Conservation (phyloP, 2,888 invertebrate genomes). For the Archips xylosteana region DNA sequence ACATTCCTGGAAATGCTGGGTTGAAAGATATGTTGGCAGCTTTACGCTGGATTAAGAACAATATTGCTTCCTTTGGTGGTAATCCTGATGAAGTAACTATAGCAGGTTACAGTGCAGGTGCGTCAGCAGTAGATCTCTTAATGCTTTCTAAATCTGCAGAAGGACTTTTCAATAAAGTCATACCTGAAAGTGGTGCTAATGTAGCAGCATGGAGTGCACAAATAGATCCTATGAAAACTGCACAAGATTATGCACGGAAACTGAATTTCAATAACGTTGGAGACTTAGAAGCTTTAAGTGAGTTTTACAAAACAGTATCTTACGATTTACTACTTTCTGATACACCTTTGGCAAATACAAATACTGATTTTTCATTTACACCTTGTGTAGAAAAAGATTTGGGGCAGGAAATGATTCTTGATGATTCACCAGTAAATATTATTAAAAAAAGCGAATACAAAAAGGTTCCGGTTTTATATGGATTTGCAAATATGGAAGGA, state of each 20-base stretch:
- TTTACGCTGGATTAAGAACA: slow-evolving; percentile 28
- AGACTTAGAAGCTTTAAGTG: background rate
- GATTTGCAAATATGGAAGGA: slow-evolving; percentile 26
- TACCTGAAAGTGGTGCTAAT: background rate
- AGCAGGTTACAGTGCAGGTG: slow-evolving; percentile 21
- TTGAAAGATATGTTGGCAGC: slow-evolving; percentile 12
- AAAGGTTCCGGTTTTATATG: slow-evolving; percentile 9
- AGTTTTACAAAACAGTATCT: slow-evolving; percentile 17
- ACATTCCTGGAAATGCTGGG: slow-evolving; percentile 42
- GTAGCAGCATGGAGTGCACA: background rate
- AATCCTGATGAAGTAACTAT: slow-evolving; percentile 25
- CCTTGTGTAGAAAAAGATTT: slow-evolving; percentile 19
- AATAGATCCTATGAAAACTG: slow-evolving; percentile 12
- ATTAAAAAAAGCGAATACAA: slow-evolving; percentile 55
- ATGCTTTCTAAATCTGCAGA: slow-evolving; percentile 10
- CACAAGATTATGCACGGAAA: slow-evolving; percentile 5
- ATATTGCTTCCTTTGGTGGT: slow-evolving; percentile 24
- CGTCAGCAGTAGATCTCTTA: slow-evolving; percentile 12
- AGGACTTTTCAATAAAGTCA: slow-evolving; percentile 20
- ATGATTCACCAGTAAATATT: slow-evolving; percentile 57
- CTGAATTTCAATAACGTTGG: background rate
- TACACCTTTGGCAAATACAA: background rate
- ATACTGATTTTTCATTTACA: background rate
- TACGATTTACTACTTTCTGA: slow-evolving; percentile 21
- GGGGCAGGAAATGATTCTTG: slow-evolving; percentile 53